Evolutionary conservation across 2,888 invertebrate genomes (phyloP).

Genomic region (Diaperis boleti): DNA sequence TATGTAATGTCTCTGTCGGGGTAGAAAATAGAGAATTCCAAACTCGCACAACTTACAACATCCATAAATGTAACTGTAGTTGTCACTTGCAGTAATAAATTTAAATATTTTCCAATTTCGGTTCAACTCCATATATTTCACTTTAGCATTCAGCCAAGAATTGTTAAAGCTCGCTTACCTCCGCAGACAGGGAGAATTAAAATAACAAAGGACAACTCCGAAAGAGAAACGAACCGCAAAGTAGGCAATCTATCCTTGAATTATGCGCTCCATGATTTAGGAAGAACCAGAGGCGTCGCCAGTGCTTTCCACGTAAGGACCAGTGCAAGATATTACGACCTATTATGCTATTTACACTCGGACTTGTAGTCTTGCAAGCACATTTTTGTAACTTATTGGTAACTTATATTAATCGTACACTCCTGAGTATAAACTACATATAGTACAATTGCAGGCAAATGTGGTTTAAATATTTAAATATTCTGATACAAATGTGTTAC

Average conservation of each 20-base stretch:
- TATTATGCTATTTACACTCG: no score
- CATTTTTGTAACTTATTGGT: no score
- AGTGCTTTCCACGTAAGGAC: no score
- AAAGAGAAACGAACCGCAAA: conserved; percentile 60
- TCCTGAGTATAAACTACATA: no score
- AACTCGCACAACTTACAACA: conserved; percentile 38
- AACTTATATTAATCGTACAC: no score
- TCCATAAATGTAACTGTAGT: conserved; percentile 44
- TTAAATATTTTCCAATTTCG: conserved; percentile 44
- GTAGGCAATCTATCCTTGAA: conserved; percentile 58
- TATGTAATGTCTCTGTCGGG: conserved; percentile 39
- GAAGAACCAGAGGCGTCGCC: conserved; percentile 21
- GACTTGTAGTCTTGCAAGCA: no score
- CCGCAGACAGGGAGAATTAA: conserved; percentile 46
- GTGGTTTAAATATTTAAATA: no score
- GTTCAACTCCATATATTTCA: conserved; percentile 45
- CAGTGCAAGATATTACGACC: no score
- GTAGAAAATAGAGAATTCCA: conserved; percentile 42
- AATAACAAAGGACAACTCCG: conserved; percentile 50
- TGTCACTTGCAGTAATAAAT: conserved; percentile 44
- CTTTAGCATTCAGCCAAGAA: conserved; percentile 35
- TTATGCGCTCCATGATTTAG: conserved; percentile 45
- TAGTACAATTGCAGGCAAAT: no score
- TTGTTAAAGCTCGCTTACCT: conserved; percentile 44
- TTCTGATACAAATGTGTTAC: no score